Evolutionary conservation across 1,140 invertebrate genomes (phyloP).

Genomic region (Sipha flava): DNA sequence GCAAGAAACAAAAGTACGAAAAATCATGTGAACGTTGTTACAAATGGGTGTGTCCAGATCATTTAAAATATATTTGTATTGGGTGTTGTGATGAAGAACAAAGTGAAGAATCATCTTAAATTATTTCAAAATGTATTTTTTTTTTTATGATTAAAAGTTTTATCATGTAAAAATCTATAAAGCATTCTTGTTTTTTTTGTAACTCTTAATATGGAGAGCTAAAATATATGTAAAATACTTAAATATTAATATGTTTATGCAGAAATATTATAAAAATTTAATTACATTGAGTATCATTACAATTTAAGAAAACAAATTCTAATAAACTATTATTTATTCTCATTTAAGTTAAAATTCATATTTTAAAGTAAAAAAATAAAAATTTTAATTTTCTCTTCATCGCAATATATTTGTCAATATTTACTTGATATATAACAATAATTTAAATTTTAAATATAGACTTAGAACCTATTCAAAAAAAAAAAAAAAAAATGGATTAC

Average conservation of each 20-base stretch:
- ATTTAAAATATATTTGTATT: not conserved
- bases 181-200: not conserved
- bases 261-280: slow-evolving; percentile 14
- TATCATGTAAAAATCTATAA: not conserved
- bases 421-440: not conserved
- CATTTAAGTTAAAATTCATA: not conserved
- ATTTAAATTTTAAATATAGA: not conserved
- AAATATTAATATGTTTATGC: slow-evolving; percentile 5
- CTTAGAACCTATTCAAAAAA: not conserved
- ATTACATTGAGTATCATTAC: not conserved
- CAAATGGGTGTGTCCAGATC: not conserved
- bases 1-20: not conserved
- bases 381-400: not conserved
- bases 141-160: not conserved
- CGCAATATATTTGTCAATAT: not conserved
- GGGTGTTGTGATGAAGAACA: not conserved
- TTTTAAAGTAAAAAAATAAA: not conserved
- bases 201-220: not conserved
- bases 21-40: not conserved
- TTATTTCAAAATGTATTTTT: not conserved
- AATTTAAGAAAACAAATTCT: slow-evolving; percentile 2
- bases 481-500: not conserved
- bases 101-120: not conserved
- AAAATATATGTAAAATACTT: slow-evolving; percentile 2
- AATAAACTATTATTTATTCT: slow-evolving; percentile 4